phyloP scores from a whole-genome alignment of 2,113 vertebrate genomes.

The Oncorhynchus gorbuscha region DNA sequence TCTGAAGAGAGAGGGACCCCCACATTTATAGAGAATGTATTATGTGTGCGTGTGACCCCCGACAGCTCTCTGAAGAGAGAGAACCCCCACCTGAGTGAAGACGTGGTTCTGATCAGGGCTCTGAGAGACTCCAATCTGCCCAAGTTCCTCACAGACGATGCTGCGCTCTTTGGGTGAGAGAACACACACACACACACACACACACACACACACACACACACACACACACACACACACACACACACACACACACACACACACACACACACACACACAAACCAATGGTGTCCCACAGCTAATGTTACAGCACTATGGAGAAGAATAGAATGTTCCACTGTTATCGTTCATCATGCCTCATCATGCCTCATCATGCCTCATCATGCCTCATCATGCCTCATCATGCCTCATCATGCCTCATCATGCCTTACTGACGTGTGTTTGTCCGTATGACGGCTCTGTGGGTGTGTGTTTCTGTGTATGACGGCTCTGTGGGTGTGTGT shows the following conservation, averaged over 20 bases:
- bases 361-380: not conserved
- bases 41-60: no score
- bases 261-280: no score
- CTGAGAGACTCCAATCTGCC: constrained; percentile 84
- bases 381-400: no score
- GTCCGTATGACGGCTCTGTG: not conserved
- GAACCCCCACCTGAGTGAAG: constrained; percentile 79
- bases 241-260: no score
- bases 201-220: no score
- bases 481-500: no score
- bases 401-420: not conserved
- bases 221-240: no score
- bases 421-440: not conserved
- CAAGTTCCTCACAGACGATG: constrained; percentile 82
- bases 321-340: not conserved
- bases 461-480: no score
- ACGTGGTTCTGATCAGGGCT: constrained; percentile 84
- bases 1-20: no score
- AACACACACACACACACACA: no score
- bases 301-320: not conserved
- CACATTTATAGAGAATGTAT: no score
- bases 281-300: not conserved
- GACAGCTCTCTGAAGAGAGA: constrained; percentile 53
- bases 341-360: not conserved
- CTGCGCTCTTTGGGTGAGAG: constrained; percentile 78